Conservation (phyloP, 2,797 vertebrate genomes). For the Malacoraja senta region DNA sequence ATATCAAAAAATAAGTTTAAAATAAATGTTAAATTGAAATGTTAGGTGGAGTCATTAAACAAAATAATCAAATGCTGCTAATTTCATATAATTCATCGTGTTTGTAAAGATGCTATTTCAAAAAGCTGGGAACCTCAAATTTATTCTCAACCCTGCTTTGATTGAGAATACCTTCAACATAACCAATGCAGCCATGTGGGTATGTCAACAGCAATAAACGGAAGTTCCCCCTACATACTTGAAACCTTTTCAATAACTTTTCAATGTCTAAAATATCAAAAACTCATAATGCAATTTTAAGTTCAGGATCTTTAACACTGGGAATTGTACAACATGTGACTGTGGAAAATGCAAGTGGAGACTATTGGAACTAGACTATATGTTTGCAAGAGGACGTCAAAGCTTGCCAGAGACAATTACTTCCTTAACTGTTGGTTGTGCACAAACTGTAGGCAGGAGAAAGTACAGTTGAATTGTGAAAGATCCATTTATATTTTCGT, state of each 20-base stretch:
- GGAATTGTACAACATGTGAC: not conserved
- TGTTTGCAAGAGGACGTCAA: not conserved
- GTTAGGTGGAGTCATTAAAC: too few species aligned
- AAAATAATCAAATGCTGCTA: not conserved
- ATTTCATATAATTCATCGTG: too few species aligned
- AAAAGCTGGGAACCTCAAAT: not conserved
- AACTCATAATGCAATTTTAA: not conserved
- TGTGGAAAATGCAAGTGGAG: not conserved
- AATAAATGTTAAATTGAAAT: not conserved
- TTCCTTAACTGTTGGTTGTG: not conserved
- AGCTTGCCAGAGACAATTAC: not conserved
- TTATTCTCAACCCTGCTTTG: not conserved
- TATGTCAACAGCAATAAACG: too few species aligned
- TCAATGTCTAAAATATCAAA: not conserved
- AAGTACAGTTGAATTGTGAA: not conserved
- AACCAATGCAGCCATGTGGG: too few species aligned
- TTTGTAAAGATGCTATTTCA: not conserved
- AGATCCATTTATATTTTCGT: not conserved
- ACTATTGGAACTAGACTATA: not conserved
- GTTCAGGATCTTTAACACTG: not conserved
- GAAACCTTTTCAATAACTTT: not conserved
- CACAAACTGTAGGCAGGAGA: not conserved
- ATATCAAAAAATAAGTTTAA: conserved; percentile 1
- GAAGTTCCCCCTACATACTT: not conserved
- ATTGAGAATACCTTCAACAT: not conserved